Percentiles rank a stretch among this genome's conserved stretches.
phyloP scores from a whole-genome alignment of 2,113 vertebrate genomes.

The Patagioenas fasciata region DNA sequence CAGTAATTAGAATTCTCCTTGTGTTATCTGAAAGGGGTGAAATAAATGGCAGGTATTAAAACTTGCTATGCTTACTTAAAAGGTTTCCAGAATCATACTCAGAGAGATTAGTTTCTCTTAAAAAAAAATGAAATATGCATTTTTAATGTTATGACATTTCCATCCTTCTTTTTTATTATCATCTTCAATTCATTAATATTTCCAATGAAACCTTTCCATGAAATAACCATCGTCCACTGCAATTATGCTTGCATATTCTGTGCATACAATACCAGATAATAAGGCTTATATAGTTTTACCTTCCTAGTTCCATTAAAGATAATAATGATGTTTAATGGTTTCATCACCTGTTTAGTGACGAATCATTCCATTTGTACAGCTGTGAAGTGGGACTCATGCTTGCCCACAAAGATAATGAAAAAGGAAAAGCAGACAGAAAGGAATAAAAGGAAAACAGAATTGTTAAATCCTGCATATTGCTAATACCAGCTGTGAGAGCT shows the following conservation, averaged over 20 bases:
- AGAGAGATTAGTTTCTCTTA: not conserved
- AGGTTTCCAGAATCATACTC: not conserved
- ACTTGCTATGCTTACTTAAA: not conserved
- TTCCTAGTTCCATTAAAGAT: not conserved
- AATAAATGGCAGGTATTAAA: conserved; percentile 2
- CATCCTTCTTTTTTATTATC: not conserved
- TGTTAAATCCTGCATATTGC: not conserved
- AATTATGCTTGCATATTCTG: not conserved
- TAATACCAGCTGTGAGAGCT: not conserved
- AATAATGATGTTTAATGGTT: not conserved
- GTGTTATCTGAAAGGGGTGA: not conserved
- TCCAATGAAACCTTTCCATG: not conserved
- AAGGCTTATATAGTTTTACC: not conserved
- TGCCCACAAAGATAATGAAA: not conserved
- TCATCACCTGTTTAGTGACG: not conserved
- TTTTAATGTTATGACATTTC: conserved; percentile 1
- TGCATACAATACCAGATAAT: not conserved
- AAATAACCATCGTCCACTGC: not conserved
- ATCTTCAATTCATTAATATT: not conserved
- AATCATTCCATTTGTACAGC: not conserved
- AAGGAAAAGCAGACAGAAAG: not conserved
- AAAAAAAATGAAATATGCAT: not conserved
- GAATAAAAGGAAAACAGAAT: not conserved
- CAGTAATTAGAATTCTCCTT: not conserved
- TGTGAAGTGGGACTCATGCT: not conserved